Percentiles rank a stretch among this genome's conserved stretches.
phyloP scores from a whole-genome alignment of 2,797 vertebrate genomes.

The Urophycis tenuis region DNA sequence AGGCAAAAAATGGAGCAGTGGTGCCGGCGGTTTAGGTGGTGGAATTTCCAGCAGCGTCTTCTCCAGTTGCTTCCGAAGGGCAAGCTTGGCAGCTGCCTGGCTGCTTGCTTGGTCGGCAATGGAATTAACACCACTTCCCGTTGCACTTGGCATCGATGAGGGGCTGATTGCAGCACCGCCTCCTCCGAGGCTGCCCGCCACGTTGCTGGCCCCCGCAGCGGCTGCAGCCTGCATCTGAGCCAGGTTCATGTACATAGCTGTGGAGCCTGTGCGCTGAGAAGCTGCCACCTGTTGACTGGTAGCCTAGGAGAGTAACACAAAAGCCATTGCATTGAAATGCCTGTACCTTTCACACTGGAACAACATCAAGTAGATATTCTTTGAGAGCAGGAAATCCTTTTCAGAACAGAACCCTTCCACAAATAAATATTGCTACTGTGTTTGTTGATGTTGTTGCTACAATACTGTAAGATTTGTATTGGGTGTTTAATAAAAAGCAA shows the following conservation, averaged over 20 bases:
- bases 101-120: slow-evolving; percentile 82
- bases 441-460: not conserved
- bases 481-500: not conserved
- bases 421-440: not conserved
- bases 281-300: slow-evolving; percentile 58
- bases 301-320: slow-evolving; percentile 25
- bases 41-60: slow-evolving; percentile 95
- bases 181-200: slow-evolving; percentile 66
- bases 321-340: not conserved
- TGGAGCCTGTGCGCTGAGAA: slow-evolving; percentile 76
- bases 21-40: slow-evolving; percentile 85
- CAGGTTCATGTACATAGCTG: slow-evolving; percentile 84
- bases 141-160: slow-evolving; percentile 68
- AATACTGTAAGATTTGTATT: not conserved
- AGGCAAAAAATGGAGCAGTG: slow-evolving; percentile 88
- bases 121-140: slow-evolving; percentile 64
- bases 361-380: not conserved
- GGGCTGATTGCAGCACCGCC: slow-evolving; percentile 70
- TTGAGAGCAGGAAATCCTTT: not conserved
- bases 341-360: not conserved
- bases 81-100: slow-evolving; percentile 90
- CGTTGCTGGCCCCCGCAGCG: slow-evolving; percentile 69
- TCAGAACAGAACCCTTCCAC: not conserved
- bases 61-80: slow-evolving; percentile 92
- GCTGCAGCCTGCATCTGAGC: slow-evolving; percentile 77